phyloP scores from a whole-genome alignment of 2,797 vertebrate genomes.

The Acrossocheilus fasciatus region DNA sequence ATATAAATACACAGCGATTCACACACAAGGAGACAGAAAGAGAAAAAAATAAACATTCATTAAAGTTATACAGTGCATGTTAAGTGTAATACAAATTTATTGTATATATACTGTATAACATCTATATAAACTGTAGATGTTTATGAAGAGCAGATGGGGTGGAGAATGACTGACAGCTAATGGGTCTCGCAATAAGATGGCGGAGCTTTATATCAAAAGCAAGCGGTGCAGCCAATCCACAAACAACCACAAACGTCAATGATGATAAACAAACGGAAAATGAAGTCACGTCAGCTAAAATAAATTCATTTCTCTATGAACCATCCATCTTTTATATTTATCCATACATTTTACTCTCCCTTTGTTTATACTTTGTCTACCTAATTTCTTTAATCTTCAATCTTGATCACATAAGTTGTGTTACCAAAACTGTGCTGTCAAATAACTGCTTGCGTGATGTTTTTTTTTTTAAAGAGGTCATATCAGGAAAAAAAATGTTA shows the following conservation, averaged over 20 bases:
- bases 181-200: constrained; percentile 54
- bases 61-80: background rate
- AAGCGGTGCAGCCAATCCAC: constrained; percentile 46
- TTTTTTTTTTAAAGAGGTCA: constrained; percentile 8
- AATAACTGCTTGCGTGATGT: background rate
- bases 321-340: constrained; percentile 4
- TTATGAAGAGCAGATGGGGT: constrained; percentile 57
- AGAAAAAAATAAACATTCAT: constrained; percentile 21
- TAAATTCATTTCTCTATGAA: background rate
- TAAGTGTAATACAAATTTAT: background rate
- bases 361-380: constrained; percentile 2
- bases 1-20: constrained; percentile 12
- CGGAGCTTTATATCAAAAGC: constrained; percentile 42
- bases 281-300: background rate
- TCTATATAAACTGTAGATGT: constrained; percentile 39
- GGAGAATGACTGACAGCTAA: constrained; percentile 65
- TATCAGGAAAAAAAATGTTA: background rate
- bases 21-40: constrained; percentile 35
- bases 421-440: constrained; percentile 10
- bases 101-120: background rate
- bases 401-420: background rate
- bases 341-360: background rate
- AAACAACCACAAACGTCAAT: constrained; percentile 47
- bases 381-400: background rate
- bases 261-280: constrained; percentile 45